Conservation (phyloP, 1,140 invertebrate genomes). For the Adoxophyes honmai region DNA sequence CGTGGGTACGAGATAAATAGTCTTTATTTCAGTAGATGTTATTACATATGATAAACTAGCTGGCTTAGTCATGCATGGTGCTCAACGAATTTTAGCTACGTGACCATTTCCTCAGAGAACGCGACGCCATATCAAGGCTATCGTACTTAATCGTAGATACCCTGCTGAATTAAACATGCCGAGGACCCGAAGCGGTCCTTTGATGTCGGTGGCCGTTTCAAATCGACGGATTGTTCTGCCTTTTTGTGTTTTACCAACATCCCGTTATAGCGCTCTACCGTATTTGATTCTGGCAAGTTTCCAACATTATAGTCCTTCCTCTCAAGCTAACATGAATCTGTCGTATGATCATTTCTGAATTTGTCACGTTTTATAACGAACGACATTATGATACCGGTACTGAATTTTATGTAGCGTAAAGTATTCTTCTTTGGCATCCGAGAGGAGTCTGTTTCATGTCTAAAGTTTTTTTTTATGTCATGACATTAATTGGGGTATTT, state of each 20-base stretch:
- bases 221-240: slow-evolving; percentile 29
- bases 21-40: too few relatives aligned
- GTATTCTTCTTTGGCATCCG: too few relatives aligned
- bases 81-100: slow-evolving; percentile 25
- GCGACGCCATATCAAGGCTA: slow-evolving; percentile 29
- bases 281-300: slow-evolving; percentile 45
- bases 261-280: slow-evolving; percentile 41
- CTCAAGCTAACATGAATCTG: too few relatives aligned
- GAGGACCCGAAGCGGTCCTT: slow-evolving; percentile 22
- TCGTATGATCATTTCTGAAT: too few relatives aligned
- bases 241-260: slow-evolving; percentile 28
- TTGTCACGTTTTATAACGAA: too few relatives aligned
- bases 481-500: slow-evolving; percentile 10
- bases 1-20: too few relatives aligned
- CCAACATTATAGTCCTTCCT: slow-evolving; percentile 33
- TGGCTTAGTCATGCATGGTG: background rate
- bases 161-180: slow-evolving; percentile 48
- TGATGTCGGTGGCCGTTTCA: slow-evolving; percentile 29
- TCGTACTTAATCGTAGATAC: slow-evolving; percentile 26
- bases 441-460: background rate
- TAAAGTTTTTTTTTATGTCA: background rate
- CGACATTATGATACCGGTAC: too few relatives aligned
- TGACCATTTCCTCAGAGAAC: slow-evolving; percentile 28
- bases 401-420: too few relatives aligned
- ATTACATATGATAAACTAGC: too few relatives aligned